Evolutionary conservation across 2,113 vertebrate species (phyloP).

Genomic region (Ascaphus truei): DNA sequence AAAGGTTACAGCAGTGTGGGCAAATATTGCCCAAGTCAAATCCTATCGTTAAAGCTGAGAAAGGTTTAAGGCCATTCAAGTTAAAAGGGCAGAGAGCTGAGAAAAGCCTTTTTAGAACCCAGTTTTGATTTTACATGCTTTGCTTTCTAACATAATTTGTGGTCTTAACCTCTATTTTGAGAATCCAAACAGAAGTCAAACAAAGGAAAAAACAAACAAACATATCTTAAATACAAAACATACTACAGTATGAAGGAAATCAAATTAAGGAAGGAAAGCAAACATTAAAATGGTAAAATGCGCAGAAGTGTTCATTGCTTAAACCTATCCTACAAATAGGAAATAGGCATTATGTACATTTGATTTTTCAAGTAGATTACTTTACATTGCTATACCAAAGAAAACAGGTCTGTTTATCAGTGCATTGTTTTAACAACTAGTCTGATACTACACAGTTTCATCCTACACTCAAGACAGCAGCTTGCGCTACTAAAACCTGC

Average conservation of each 20-base stretch:
- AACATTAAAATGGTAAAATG: slow-evolving; percentile 74
- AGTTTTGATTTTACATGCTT: slow-evolving; percentile 66
- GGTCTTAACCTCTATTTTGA: slow-evolving; percentile 67
- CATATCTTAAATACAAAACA: slow-evolving; percentile 72
- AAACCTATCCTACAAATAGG: slow-evolving; percentile 66
- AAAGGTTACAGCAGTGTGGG: slow-evolving; percentile 72
- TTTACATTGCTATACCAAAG: slow-evolving; percentile 63
- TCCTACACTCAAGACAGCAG: slow-evolving; percentile 65
- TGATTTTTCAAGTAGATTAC: slow-evolving; percentile 68
- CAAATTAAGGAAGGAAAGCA: slow-evolving; percentile 73
- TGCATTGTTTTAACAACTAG: slow-evolving; percentile 63
- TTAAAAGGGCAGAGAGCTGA: slow-evolving; percentile 63
- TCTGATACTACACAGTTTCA: slow-evolving; percentile 55
- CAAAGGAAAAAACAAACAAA: slow-evolving; percentile 57
- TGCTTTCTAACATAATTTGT: slow-evolving; percentile 62
- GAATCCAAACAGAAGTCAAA: slow-evolving; percentile 58
- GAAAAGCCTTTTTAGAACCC: slow-evolving; percentile 68
- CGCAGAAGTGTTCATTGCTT: slow-evolving; percentile 68
- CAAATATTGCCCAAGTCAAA: slow-evolving; percentile 92
- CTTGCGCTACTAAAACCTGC: slow-evolving; percentile 67
- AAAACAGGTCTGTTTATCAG: slow-evolving; percentile 65
- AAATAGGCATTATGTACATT: slow-evolving; percentile 77
- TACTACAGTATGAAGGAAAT: slow-evolving; percentile 57
- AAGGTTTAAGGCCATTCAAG: slow-evolving; percentile 87
- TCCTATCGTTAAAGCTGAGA: slow-evolving; percentile 76